These are phyloP conservation scores for Ectropis crepuscularia DNA, from an alignment of 2,888 invertebrate species.

Conservation along the genomic window DNA sequence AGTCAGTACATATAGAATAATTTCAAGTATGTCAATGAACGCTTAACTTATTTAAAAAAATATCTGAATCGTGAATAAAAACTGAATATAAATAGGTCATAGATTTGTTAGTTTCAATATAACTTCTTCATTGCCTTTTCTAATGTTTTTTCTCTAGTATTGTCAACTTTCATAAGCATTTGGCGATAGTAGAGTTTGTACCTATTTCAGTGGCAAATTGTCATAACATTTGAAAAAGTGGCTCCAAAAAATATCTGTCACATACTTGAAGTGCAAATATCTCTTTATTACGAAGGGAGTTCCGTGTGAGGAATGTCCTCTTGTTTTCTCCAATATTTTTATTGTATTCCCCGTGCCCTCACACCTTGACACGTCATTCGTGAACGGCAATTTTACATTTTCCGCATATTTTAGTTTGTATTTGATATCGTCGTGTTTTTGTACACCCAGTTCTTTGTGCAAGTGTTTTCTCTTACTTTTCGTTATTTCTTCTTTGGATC, in stretches of 20 bases:
- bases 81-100: no score
- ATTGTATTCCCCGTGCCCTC: slow-evolving; percentile 61
- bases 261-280: slow-evolving; percentile 30
- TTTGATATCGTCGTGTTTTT: slow-evolving; percentile 57
- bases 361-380: slow-evolving; percentile 71
- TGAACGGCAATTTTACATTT: slow-evolving; percentile 79
- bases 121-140: no score
- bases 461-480: background rate
- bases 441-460: slow-evolving; percentile 23
- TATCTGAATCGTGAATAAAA: no score
- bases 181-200: no score
- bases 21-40: no score
- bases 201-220: no score
- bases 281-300: slow-evolving; percentile 29
- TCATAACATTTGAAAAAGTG: slow-evolving; percentile 3
- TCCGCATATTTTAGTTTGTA: slow-evolving; percentile 63
- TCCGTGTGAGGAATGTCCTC: slow-evolving; percentile 52
- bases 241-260: slow-evolving; percentile 18
- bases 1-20: no score
- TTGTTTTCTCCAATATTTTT: slow-evolving; percentile 61
- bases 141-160: no score
- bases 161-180: no score
- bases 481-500: background rate
- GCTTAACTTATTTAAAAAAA: no score
- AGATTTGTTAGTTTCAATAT: no score